Evolutionary conservation across 1,140 invertebrate species (phyloP).

Genomic region (Anagrus nilaparvatae): DNA sequence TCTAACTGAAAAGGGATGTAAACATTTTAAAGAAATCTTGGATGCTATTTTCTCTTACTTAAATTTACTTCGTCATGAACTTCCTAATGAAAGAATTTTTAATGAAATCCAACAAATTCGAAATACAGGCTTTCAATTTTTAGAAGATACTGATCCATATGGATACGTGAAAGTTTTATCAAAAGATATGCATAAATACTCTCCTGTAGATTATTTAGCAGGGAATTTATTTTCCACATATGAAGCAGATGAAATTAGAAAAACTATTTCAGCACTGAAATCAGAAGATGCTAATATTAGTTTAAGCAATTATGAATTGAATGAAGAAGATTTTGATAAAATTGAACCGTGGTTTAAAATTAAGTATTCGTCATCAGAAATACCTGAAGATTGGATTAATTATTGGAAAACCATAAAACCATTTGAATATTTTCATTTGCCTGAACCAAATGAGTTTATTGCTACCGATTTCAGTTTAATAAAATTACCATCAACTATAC

Average conservation of each 20-base stretch:
- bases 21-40: conserved; percentile 26
- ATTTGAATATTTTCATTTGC: conserved; percentile 53
- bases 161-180: conserved; percentile 72
- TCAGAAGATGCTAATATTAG: conserved; percentile 68
- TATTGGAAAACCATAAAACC: conserved; percentile 49
- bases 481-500: conserved; percentile 25
- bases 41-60: conserved; percentile 13
- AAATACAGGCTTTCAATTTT: conserved; percentile 41
- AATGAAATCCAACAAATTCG: conserved; percentile 21
- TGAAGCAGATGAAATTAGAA: conserved; percentile 59
- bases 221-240: conserved; percentile 70
- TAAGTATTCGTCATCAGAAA: conserved; percentile 49
- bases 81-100: conserved; percentile 13
- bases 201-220: conserved; percentile 66
- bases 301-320: conserved; percentile 50
- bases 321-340: conserved; percentile 47
- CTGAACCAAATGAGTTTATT: conserved; percentile 74
- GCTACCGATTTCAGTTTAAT: conserved; percentile 69
- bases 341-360: conserved; percentile 65
- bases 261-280: conserved; percentile 54
- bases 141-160: conserved; percentile 54
- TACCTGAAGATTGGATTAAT: conserved; percentile 47
- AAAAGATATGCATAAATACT: conserved; percentile 72
- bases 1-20: conserved; percentile 4
- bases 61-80: conserved; percentile 8